Conservation (phyloP, 2,888 invertebrate genomes). For the Busseola fusca region DNA sequence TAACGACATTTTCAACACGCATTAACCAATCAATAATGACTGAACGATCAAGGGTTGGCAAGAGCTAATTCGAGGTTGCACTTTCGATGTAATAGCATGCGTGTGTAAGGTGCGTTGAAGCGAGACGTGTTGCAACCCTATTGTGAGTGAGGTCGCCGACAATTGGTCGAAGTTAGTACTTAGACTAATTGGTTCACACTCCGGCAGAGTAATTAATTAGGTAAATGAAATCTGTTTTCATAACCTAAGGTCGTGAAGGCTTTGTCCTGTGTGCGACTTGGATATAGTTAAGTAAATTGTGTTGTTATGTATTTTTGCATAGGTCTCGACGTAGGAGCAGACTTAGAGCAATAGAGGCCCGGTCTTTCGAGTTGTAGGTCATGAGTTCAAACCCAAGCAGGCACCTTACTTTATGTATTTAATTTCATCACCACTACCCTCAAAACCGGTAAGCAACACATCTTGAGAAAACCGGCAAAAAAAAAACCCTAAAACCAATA, state of each 20-base stretch:
- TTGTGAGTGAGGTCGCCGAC: constrained; percentile 66
- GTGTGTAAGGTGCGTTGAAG: constrained; percentile 66
- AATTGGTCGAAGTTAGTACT: constrained; percentile 32
- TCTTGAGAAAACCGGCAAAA: no score
- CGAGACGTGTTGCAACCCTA: constrained; percentile 76
- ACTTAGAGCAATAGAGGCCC: no score
- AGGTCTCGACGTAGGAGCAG: neutral
- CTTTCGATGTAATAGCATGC: constrained; percentile 77
- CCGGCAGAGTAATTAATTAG: constrained; percentile 36
- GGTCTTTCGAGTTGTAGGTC: no score
- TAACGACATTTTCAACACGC: constrained; percentile 28
- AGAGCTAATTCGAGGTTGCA: constrained; percentile 70
- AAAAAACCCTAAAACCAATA: no score
- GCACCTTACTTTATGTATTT: no score
- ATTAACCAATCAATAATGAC: constrained; percentile 48
- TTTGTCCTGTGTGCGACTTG: neutral
- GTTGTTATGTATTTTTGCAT: neutral
- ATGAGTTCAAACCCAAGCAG: no score
- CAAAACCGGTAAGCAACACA: no score
- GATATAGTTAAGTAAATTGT: neutral
- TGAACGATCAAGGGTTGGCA: constrained; percentile 67
- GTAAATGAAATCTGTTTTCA: constrained; percentile 43
- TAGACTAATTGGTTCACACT: constrained; percentile 47
- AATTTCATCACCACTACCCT: no score
- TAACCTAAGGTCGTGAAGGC: neutral